Base-by-base conservation (phyloP, 1,140 invertebrate species). In the Papilio helenus region DNA sequence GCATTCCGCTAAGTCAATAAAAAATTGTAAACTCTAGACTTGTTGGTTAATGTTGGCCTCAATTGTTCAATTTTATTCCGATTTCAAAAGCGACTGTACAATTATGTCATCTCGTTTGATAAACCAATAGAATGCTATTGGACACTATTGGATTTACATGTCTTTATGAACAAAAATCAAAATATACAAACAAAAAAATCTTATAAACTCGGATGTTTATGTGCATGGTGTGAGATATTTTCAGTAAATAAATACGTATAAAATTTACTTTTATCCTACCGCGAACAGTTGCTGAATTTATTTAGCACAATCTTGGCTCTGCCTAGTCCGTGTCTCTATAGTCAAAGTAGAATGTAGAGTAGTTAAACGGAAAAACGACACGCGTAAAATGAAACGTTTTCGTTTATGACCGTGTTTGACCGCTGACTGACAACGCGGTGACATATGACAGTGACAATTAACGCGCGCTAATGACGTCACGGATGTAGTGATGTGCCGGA, bases 371-470 rank as follows among this genome's bases (percentile, higher is more conserved):
- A 55, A 82, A 79, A 80, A 82, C 79, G 79, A 82, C 51, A 39
- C 49, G 29, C 58, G 72, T 72, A 68, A 82, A 82, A 82, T 82
- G 61, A 81, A 76, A 82, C 81, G 76, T 79, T 76, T 72, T 71
- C 76, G 79, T 81, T 82, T 72, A 61, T 78, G 68, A 58, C 68
- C 55, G 79, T 79, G 81, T 80, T 80, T 82, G 80, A 82, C 83
- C 78, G 65, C 72, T 76, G 84, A 80, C 76, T 83, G 84, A 85
- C 84, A 83, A 79, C 55, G 23, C 73, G 76, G 76, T 83, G 82
- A 83, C 82, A 79, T 81, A 80, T 82, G 80, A 79, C 72, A 65
- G 51, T 82, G 81, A 85, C 83, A 84, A 83, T 81, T 84, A 80
- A 84, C 82, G 76, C 46, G 68, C 78, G 80, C 80, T 81, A 82